Conservation (phyloP, 2,113 vertebrate genomes). For the Orcinus orca region DNA sequence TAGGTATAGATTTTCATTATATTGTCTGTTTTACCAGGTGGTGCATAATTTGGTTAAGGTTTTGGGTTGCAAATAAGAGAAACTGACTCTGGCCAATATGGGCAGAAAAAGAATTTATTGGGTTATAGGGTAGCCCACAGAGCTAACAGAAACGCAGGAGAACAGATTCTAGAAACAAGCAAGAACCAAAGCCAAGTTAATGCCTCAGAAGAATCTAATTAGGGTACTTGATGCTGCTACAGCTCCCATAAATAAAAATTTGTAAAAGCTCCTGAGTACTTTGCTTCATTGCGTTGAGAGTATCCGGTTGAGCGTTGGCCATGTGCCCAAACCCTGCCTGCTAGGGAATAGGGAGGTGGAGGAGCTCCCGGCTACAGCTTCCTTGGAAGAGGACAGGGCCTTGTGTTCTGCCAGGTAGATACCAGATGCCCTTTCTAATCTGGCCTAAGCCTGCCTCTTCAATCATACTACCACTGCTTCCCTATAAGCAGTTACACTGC, state of each 20-base stretch:
- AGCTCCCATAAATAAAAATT: background rate
- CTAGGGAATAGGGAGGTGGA: background rate
- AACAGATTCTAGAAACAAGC: background rate
- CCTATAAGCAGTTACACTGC: background rate
- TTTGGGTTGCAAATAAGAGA: constrained; percentile 25
- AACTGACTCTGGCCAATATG: background rate
- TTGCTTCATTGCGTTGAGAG: background rate
- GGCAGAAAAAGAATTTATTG: background rate
- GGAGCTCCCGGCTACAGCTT: background rate
- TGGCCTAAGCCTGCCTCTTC: background rate
- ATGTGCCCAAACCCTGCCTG: background rate
- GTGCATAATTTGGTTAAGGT: background rate
- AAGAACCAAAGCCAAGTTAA: background rate
- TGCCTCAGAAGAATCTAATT: background rate
- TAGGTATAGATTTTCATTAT: constrained; percentile 73
- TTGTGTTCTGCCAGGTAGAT: background rate
- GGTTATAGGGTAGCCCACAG: background rate
- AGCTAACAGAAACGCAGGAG: background rate
- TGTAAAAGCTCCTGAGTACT: background rate
- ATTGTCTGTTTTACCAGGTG: constrained; percentile 25
- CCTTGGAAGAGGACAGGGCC: background rate
- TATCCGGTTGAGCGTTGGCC: background rate
- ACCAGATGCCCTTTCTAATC: background rate
- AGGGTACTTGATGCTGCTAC: background rate
- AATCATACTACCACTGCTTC: background rate